These are phyloP conservation scores for Ctenicera cuprea DNA, from an alignment of 2,888 invertebrate genomes.

Conservation along the genomic window DNA sequence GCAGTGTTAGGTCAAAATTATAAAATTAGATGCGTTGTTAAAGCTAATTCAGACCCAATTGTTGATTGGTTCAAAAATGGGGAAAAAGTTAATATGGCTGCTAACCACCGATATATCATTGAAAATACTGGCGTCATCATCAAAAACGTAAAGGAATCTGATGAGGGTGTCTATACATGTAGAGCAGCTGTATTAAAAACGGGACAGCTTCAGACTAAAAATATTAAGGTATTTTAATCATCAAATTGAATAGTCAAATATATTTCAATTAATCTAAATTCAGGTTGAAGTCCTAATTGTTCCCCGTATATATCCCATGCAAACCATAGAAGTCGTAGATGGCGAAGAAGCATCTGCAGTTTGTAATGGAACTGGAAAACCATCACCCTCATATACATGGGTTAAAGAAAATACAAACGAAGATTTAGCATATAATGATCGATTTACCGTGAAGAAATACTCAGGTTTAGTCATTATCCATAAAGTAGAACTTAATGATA, in stretches of 20 bases:
- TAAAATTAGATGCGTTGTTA: constrained; percentile 88
- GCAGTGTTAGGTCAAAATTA: constrained; percentile 86
- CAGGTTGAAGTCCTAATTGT: constrained; percentile 82
- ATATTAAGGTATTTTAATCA: constrained; percentile 82
- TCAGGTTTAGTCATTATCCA: constrained; percentile 85
- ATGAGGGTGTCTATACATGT: constrained; percentile 91
- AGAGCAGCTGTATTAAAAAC: constrained; percentile 89
- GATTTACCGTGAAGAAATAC: constrained; percentile 81
- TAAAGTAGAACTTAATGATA: constrained; percentile 85
- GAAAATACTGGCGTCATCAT: constrained; percentile 86
- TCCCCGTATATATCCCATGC: constrained; percentile 82
- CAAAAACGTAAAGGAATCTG: constrained; percentile 84
- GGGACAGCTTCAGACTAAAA: constrained; percentile 85
- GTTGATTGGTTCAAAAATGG: constrained; percentile 91
- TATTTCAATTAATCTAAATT: background rate
- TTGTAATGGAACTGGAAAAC: constrained; percentile 90
- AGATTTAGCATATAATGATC: constrained; percentile 82
- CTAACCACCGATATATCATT: constrained; percentile 83
- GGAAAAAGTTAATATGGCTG: constrained; percentile 80
- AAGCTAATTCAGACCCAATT: constrained; percentile 89
- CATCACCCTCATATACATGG: constrained; percentile 89
- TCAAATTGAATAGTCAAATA: background rate
- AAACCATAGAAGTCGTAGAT: constrained; percentile 83
- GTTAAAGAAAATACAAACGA: constrained; percentile 83
- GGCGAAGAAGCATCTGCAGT: constrained; percentile 85